Base-by-base conservation (phyloP, 2,113 vertebrate genomes). In the Cinclus mexicanus region DNA sequence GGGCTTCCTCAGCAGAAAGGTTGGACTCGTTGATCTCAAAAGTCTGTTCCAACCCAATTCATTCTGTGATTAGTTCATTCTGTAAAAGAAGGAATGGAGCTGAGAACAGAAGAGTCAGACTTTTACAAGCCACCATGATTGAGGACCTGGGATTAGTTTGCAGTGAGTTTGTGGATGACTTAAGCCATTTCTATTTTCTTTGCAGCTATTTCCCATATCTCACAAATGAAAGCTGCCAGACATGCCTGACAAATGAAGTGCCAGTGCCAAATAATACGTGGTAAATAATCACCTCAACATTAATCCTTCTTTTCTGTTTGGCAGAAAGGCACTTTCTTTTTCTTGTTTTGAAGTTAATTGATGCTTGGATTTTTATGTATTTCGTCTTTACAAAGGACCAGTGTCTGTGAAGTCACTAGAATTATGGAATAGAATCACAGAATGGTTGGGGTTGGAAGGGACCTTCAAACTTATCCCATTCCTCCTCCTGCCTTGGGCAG, bases 381-480 rank as follows among this genome's bases (percentile, higher is more conserved):
- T 81, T 81, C 28, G 61, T 0, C 47, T 26, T 25, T 41, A 12
- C 22, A 31, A 33, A 64, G 59, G 29, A 64, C 5, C 41, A 21
- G 9, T 24, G 31, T 17, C 41, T 80, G 49, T 72, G 41, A 68
- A 69, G 41, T 46, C 53, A 67, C 39, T 1, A 24, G 87, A 82
- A 67, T n/a, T 19, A 39, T 9, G 31, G 5, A 31, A 39, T 3
- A 29, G 20, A 61, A 53, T 31, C 24, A 8, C 6, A 20, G 11
- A 16, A 8, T n/a, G 33, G 39, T 39, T 60, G 6, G 21, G 28
- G 11, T 29, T 52, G 20, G 39, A 4, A 67, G 31, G 39, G 28
- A 53, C 5, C 6, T 60, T 17, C 0, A 46, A n/a, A 4, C 3
- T 2, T 68, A 39, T 11, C 60, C 2, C 0, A 1, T 24, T 0